Conservation (phyloP, 2,888 invertebrate genomes). For the Cancer borealis region DNA sequence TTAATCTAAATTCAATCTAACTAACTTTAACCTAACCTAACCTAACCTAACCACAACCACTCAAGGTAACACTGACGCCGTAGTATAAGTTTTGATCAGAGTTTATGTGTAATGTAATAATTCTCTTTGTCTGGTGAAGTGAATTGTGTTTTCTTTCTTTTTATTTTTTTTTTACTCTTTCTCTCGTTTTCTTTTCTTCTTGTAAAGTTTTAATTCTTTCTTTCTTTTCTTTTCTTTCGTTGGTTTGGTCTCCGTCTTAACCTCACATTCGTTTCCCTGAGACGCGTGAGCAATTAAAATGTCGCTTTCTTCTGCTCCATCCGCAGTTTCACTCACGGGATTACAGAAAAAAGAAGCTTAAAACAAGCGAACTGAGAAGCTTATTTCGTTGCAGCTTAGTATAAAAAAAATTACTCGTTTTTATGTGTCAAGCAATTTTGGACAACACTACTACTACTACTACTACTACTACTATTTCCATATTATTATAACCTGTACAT, state of each 20-base stretch:
- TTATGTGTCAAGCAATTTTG: background rate
- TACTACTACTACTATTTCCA: background rate
- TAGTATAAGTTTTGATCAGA: too few species aligned
- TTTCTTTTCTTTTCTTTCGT: background rate
- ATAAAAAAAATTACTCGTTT: background rate
- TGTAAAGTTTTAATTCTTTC: background rate
- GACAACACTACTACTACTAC: background rate
- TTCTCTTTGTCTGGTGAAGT: too few species aligned
- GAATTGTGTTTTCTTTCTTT: background rate
- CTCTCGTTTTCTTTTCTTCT: background rate
- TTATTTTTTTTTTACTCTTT: background rate
- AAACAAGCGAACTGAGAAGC: background rate
- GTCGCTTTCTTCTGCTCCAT: conserved; percentile 1
- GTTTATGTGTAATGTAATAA: too few species aligned
- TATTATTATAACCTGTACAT: too few species aligned
- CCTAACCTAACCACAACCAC: too few species aligned
- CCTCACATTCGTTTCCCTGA: background rate
- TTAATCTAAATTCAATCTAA: too few species aligned
- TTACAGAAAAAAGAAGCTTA: background rate
- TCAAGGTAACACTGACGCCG: too few species aligned
- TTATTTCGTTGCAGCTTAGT: background rate
- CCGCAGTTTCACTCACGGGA: background rate
- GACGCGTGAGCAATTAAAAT: background rate
- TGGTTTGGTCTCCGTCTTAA: background rate
- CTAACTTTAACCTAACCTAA: too few species aligned